phyloP scores from a whole-genome alignment of 2,113 vertebrate species.

The Oryzias woworae region DNA sequence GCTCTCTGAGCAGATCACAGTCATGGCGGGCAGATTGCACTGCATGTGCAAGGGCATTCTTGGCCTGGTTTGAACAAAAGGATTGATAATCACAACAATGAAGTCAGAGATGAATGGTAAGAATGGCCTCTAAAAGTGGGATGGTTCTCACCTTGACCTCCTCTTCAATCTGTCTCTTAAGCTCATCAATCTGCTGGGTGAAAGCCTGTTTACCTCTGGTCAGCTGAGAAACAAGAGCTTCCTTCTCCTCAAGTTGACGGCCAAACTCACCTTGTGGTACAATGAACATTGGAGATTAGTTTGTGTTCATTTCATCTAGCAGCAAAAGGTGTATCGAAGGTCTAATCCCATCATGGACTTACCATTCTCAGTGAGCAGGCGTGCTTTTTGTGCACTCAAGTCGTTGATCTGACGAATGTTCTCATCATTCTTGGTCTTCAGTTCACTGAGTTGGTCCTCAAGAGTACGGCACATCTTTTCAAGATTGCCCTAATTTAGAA shows the following conservation, averaged over 20 bases:
- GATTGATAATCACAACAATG: neutral
- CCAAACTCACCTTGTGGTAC: slow-evolving; percentile 74
- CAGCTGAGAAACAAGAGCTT: slow-evolving; percentile 81
- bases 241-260: slow-evolving; percentile 83
- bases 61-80: slow-evolving; percentile 74
- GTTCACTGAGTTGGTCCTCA: slow-evolving; percentile 89
- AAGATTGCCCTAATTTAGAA: slow-evolving; percentile 76
- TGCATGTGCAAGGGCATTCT: slow-evolving; percentile 84
- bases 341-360: neutral
- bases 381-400: slow-evolving; percentile 50
- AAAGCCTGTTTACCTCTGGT: slow-evolving; percentile 82
- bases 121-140: no score
- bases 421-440: slow-evolving; percentile 76
- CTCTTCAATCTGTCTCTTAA: slow-evolving; percentile 85
- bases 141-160: slow-evolving; percentile 69
- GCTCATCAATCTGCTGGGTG: slow-evolving; percentile 84
- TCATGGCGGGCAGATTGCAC: slow-evolving; percentile 81
- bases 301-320: neutral
- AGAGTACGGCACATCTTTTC: slow-evolving; percentile 89
- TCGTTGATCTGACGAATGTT: slow-evolving; percentile 66
- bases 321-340: neutral
- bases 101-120: neutral
- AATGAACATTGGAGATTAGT: neutral
- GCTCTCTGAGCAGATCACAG: slow-evolving; percentile 84
- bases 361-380: slow-evolving; percentile 68